Conservation (phyloP, 2,113 vertebrate genomes). For the Shinisaurus crocodilurus region DNA sequence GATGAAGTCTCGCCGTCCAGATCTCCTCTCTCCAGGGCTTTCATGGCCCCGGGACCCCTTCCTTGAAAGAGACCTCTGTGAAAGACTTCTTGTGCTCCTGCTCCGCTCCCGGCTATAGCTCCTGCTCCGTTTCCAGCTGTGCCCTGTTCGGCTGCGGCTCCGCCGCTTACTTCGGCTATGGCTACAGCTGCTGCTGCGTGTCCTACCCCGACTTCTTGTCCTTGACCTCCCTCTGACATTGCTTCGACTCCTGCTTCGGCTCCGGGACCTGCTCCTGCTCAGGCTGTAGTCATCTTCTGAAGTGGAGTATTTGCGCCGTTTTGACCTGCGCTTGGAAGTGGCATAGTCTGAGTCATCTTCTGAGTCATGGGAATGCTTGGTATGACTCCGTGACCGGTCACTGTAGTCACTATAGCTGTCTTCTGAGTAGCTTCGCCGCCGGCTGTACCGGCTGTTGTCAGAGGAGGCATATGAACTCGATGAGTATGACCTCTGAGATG, state of each 20-base stretch:
- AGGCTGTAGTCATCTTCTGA: slow-evolving; percentile 88
- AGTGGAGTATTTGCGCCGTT: slow-evolving; percentile 84
- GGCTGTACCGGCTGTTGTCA: slow-evolving; percentile 87
- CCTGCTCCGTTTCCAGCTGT: slow-evolving; percentile 82
- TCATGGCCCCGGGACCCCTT: slow-evolving; percentile 82
- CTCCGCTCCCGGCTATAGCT: slow-evolving; percentile 90
- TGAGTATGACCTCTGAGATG: slow-evolving; percentile 88
- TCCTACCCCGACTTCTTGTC: slow-evolving; percentile 85
- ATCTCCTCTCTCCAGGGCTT: slow-evolving; percentile 80
- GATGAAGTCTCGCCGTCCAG: slow-evolving; percentile 88
- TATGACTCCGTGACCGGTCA: slow-evolving; percentile 79
- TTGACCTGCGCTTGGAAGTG: slow-evolving; percentile 85
- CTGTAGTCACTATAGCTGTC: slow-evolving; percentile 96
- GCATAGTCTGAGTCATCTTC: slow-evolving; percentile 90
- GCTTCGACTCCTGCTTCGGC: slow-evolving; percentile 83
- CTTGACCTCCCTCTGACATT: slow-evolving; percentile 74
- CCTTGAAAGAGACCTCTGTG: slow-evolving; percentile 84
- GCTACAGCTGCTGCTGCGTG: slow-evolving; percentile 90
- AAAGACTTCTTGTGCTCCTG: slow-evolving; percentile 88
- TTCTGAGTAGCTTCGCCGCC: slow-evolving; percentile 86
- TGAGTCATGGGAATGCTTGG: slow-evolving; percentile 86
- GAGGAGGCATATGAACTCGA: slow-evolving; percentile 92
- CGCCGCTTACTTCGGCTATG: slow-evolving; percentile 85
- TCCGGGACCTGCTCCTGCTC: slow-evolving; percentile 84
- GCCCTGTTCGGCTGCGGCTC: slow-evolving; percentile 82